Evolutionary conservation across 2,888 invertebrate species (phyloP), one percentile per base, ranked within the genome.

Genomic region (Zaprionus lineosus): DNA sequence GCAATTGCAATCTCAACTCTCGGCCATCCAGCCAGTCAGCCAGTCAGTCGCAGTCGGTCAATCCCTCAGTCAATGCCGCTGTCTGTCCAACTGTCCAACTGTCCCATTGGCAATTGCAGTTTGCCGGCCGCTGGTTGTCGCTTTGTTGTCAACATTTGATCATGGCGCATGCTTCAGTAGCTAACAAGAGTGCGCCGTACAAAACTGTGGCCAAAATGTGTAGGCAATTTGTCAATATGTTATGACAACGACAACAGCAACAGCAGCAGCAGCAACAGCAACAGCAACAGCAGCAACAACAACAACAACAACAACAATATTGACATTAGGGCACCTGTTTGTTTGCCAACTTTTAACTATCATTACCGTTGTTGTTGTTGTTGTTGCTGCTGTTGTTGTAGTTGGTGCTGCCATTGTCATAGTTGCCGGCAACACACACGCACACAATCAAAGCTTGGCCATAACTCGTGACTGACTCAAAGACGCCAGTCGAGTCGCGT

Each of bases 251-350:
- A 51, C 40, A 48, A 29, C 46, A 29, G 8, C 43, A 69, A 12
- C 36, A 43, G 4, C 56, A 60, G n/a, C 39, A 61, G 14, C 58
- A 58, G n/a, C 36, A 44, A 7, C 26, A 53, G 3, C 43, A 53
- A 4, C 41, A 39, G 5, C 47, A 55, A 6, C 52, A 56, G 11
- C 44, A 51, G 3, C 40, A 37, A 3, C 28, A 48, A 9, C 11
- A 50, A 4, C 28, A 40, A 21, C 65, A 58, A 26, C 72, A 62
- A 46, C 71, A 74, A 69, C 75, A 66, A 60, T 83, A 81, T 83
- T 77, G 78, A 76, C 78, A 83, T 81, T 83, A 78, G 84, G 78
- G 78, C 78, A 78, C 84, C 78, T 78, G 78, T 78, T 81, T 84
- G 81, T 72, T 84, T 55, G 60, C 71, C 71, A 77, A 81, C 84